Percentiles rank a stretch among this genome's conserved stretches.
These are phyloP conservation scores for Frankliniella intonsa DNA, from an alignment of 2,888 invertebrate species.

Conservation along the genomic window DNA sequence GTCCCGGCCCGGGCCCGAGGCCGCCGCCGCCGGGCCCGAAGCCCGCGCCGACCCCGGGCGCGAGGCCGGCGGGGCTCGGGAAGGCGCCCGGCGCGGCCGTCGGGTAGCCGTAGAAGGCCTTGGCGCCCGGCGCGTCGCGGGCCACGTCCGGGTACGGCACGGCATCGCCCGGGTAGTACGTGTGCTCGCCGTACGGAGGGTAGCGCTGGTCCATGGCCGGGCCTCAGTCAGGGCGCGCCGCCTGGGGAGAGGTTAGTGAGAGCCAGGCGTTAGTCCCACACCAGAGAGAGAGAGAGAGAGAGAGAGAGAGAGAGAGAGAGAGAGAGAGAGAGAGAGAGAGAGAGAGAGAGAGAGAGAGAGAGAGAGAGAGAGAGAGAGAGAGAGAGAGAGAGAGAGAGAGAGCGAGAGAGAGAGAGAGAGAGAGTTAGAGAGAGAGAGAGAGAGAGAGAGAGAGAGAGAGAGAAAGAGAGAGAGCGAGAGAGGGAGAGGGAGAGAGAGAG, in stretches of 20 bases:
- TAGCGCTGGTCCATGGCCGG: slow-evolving; percentile 8
- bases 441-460: background rate
- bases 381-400: background rate
- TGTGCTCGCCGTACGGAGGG: background rate
- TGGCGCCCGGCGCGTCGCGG: background rate
- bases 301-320: no score
- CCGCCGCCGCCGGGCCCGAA: background rate
- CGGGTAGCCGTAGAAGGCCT: slow-evolving; percentile 15
- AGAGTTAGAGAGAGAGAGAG: background rate
- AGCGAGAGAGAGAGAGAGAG: background rate
- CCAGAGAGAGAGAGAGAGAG: background rate
- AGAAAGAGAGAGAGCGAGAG: background rate
- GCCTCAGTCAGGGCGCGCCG: background rate
- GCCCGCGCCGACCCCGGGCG: background rate
- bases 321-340: no score
- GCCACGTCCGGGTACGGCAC: slow-evolving; percentile 23
- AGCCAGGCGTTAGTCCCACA: background rate
- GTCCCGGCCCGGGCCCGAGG: background rate
- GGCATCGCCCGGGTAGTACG: slow-evolving; percentile 3
- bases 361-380: background rate
- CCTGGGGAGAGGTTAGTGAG: background rate
- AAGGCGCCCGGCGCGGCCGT: slow-evolving; percentile 8
- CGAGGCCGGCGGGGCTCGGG: background rate
- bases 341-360: no score
- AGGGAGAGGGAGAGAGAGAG: background rate